Base-by-base conservation (phyloP, 2,113 vertebrate species). In the Patagioenas fasciata region DNA sequence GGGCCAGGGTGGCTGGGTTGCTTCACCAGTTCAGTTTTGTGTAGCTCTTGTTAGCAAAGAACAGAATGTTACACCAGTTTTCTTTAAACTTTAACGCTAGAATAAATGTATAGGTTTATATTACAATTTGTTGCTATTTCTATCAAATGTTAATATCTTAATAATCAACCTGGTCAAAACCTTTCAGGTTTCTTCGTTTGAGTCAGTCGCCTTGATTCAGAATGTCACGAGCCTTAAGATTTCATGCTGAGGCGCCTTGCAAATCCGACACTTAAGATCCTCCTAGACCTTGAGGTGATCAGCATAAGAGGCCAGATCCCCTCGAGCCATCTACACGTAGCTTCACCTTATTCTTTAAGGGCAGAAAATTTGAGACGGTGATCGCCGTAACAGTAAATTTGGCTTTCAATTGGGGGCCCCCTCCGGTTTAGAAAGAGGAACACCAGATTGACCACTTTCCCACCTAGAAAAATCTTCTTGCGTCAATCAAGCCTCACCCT, bases 181-280 rank as follows among this genome's bases (percentile, higher is more conserved):
- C 98, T 99, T 99, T 98, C 98, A 99, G 99, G 98, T 99, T 98
- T 98, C 99, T 98, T 99, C 98, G 98, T 99, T 99, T 99, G 98
- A 98, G 98, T 98, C 98, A 98, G 98, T 98, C 98, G 98, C 98
- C 98, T 98, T 98, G 98, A 98, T 99, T 99, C 98, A 99, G 98
- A 99, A 98, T 98, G 98, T 99, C 98, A 98, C 98, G 98, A 98
- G 98, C 98, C 98, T 99, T 98, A 99, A 98, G 98, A 98, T 99
- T 98, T 99, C 98, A 98, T 98, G 98, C 98, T 98, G 98, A 99
- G 98, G 98, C 98, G 98, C 98, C 98, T 99, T 98, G 98, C 98
- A 98, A 99, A 99, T 99, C 98, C 98, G 98, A 98, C 98, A 98
- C 97, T 98, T 98, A 98, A 97, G 98, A 98, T 98, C 98, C 98